phyloP scores from a whole-genome alignment of 2,888 invertebrate species.

The Troilus luridus region DNA sequence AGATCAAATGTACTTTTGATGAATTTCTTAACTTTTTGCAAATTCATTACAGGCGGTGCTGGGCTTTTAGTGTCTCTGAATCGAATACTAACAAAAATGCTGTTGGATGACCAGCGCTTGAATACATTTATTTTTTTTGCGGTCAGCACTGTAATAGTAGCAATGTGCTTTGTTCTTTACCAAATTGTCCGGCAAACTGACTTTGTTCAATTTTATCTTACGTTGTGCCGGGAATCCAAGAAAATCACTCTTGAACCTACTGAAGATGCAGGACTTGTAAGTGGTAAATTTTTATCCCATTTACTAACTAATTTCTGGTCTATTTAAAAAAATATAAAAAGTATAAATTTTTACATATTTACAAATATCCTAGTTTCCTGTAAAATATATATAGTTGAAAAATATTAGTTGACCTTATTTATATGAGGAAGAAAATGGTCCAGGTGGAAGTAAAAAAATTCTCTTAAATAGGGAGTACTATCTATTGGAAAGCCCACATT shows the following conservation, averaged over 20 bases:
- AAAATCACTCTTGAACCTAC: slow-evolving; percentile 87
- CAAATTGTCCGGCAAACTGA: slow-evolving; percentile 83
- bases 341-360: not conserved
- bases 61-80: slow-evolving; percentile 90
- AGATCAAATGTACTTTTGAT: not conserved
- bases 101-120: slow-evolving; percentile 81
- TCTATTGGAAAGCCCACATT: too few species aligned
- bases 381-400: too few species aligned
- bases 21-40: not conserved
- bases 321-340: not conserved
- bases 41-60: slow-evolving; percentile 77
- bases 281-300: slow-evolving; percentile 65
- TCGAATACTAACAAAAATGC: slow-evolving; percentile 85
- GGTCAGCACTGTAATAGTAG: slow-evolving; percentile 82
- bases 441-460: too few species aligned
- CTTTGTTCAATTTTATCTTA: slow-evolving; percentile 87
- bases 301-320: slow-evolving; percentile 35
- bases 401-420: too few species aligned
- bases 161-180: slow-evolving; percentile 84
- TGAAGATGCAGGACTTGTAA: slow-evolving; percentile 86
- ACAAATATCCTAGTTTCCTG: not conserved
- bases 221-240: slow-evolving; percentile 80
- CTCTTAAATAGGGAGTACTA: too few species aligned
- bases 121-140: slow-evolving; percentile 91
- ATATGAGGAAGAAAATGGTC: too few species aligned